phyloP scores from a whole-genome alignment of 2,888 invertebrate genomes.

The Hydroisotoma schaefferi region DNA sequence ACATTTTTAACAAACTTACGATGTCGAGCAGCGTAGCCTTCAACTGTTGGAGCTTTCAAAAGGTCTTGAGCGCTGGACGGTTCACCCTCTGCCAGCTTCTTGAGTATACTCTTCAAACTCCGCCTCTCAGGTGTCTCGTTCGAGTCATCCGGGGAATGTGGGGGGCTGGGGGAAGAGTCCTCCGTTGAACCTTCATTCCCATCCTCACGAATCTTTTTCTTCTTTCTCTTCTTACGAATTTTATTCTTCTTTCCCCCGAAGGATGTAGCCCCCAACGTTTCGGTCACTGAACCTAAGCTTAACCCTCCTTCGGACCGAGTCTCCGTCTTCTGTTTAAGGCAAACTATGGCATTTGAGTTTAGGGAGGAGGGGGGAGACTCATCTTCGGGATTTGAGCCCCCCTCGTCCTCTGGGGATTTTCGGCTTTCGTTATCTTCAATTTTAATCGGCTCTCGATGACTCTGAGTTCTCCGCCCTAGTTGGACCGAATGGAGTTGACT shows the following conservation, averaged over 20 bases:
- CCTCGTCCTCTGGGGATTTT: background rate
- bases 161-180: constrained; percentile 42
- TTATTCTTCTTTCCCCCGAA: constrained; percentile 11
- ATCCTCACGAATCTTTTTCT: background rate
- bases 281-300: too few species aligned
- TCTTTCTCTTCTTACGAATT: constrained; percentile 21
- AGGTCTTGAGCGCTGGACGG: constrained; percentile 63
- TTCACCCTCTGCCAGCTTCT: constrained; percentile 66
- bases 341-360: constrained; percentile 39
- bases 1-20: constrained; percentile 79
- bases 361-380: too few species aligned
- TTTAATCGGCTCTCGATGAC: constrained; percentile 38
- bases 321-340: constrained; percentile 32
- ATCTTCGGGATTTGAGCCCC: too few species aligned
- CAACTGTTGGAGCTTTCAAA: constrained; percentile 76
- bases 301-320: constrained; percentile 13
- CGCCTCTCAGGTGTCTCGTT: constrained; percentile 79
- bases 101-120: constrained; percentile 78
- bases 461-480: constrained; percentile 44
- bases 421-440: background rate
- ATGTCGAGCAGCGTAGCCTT: constrained; percentile 83
- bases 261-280: constrained; percentile 11
- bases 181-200: constrained; percentile 8
- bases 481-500: constrained; percentile 37
- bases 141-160: constrained; percentile 60